These are phyloP conservation scores for Scolopax mira DNA, from an alignment of 2,113 vertebrate species.

Conservation along the genomic window DNA sequence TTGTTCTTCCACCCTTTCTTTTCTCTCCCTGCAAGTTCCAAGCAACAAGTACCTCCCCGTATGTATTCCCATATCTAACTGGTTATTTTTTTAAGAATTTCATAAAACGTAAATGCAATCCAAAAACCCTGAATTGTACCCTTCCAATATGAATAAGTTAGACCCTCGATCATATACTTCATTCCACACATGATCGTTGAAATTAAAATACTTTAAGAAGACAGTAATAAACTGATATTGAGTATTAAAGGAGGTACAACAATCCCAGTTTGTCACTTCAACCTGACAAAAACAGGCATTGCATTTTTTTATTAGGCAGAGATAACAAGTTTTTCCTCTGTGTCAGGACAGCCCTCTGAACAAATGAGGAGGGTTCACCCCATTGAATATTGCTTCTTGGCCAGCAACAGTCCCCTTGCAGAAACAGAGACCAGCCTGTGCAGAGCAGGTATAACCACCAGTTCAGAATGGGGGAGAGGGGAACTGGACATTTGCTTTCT, in stretches of 20 bases:
- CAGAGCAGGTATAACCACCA: neutral
- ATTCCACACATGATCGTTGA: accelerated
- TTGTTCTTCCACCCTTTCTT: neutral
- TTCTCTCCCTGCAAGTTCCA: neutral
- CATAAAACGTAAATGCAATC: neutral
- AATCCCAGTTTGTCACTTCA: neutral
- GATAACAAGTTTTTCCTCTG: neutral
- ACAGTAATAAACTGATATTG: neutral
- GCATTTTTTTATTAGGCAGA: neutral
- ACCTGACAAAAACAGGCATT: neutral
- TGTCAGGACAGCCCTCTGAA: neutral
- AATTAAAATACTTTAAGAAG: neutral
- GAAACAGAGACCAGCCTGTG: neutral
- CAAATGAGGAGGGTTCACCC: neutral
- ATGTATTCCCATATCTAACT: neutral
- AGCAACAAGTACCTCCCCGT: neutral
- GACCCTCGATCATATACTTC: neutral
- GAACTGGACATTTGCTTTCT: neutral
- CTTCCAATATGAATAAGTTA: neutral
- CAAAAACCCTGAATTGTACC: neutral
- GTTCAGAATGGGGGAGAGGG: neutral
- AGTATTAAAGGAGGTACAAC: neutral
- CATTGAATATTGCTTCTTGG: neutral
- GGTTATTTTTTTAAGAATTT: neutral
- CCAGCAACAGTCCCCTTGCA: neutral